Evolutionary conservation across 2,888 invertebrate genomes (phyloP).

Genomic region (Erebia epiphron): DNA sequence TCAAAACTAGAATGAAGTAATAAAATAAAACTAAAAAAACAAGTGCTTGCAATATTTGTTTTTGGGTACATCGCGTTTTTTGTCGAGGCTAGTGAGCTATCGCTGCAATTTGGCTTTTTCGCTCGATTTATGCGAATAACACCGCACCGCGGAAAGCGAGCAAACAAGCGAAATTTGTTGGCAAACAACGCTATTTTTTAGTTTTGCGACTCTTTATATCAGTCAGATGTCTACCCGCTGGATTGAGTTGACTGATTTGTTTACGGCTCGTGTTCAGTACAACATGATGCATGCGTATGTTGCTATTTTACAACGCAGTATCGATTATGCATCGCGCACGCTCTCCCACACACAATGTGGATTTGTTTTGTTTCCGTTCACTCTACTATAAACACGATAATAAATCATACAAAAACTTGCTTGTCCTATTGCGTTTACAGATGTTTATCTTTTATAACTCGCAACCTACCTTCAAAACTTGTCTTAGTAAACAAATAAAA

Average conservation of each 20-base stretch:
- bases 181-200: constrained; percentile 69
- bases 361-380: constrained; percentile 35
- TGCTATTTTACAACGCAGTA: constrained; percentile 42
- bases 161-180: constrained; percentile 77
- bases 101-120: constrained; percentile 77
- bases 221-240: constrained; percentile 64
- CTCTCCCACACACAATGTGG: constrained; percentile 28
- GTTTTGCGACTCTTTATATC: constrained; percentile 66
- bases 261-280: constrained; percentile 45
- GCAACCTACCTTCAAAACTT: neutral
- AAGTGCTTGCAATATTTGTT: constrained; percentile 66
- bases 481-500: neutral
- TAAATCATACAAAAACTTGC: constrained; percentile 25
- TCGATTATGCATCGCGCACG: constrained; percentile 37
- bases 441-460: neutral
- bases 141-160: constrained; percentile 70
- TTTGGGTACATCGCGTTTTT: constrained; percentile 73
- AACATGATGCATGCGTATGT: constrained; percentile 43
- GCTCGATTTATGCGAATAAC: constrained; percentile 78
- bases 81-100: constrained; percentile 72
- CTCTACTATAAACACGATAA: constrained; percentile 28
- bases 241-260: constrained; percentile 58
- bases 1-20: constrained; percentile 55
- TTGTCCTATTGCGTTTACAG: constrained; percentile 10
- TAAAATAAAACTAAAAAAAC: constrained; percentile 60